Percentiles rank a stretch among this genome's conserved stretches.
Evolutionary conservation across 2,888 invertebrate genomes (phyloP).

Genomic region (Aromia moschata): DNA sequence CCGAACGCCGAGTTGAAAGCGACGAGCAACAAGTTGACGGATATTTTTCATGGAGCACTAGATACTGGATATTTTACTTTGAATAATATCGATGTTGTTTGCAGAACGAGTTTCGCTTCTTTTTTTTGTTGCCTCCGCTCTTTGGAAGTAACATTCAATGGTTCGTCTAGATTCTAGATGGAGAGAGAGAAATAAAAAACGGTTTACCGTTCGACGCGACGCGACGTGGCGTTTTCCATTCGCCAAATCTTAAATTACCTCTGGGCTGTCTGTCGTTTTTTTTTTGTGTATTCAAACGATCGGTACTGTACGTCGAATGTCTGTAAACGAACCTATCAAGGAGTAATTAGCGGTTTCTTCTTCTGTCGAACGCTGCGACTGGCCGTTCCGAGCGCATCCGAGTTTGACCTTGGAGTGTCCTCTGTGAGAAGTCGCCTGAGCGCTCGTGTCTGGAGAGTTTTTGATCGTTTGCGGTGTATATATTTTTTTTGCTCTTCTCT

Average conservation of each 20-base stretch:
- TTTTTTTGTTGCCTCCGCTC: constrained; percentile 23
- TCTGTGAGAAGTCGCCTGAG: constrained; percentile 5
- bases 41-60: constrained; percentile 42
- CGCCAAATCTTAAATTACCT: too few relatives aligned
- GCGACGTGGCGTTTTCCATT: not conserved
- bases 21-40: constrained; percentile 45
- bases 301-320: not conserved
- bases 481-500: too few relatives aligned
- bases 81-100: constrained; percentile 38
- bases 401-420: constrained; percentile 35
- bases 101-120: constrained; percentile 38
- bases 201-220: constrained; percentile 19
- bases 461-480: not conserved
- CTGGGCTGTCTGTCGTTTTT: too few relatives aligned
- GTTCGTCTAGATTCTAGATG: constrained; percentile 13
- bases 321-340: constrained; percentile 21
- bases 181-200: constrained; percentile 12
- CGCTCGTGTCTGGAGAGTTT: not conserved
- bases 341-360: constrained; percentile 28
- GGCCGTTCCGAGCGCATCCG: constrained; percentile 24
- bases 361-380: constrained; percentile 20
- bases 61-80: constrained; percentile 38
- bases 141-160: constrained; percentile 5
- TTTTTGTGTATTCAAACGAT: not conserved
- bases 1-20: constrained; percentile 34